Evolutionary conservation across 1,140 invertebrate genomes (phyloP), one percentile per base, ranked within the genome.

Genomic region (Trachelipus rathkii): DNA sequence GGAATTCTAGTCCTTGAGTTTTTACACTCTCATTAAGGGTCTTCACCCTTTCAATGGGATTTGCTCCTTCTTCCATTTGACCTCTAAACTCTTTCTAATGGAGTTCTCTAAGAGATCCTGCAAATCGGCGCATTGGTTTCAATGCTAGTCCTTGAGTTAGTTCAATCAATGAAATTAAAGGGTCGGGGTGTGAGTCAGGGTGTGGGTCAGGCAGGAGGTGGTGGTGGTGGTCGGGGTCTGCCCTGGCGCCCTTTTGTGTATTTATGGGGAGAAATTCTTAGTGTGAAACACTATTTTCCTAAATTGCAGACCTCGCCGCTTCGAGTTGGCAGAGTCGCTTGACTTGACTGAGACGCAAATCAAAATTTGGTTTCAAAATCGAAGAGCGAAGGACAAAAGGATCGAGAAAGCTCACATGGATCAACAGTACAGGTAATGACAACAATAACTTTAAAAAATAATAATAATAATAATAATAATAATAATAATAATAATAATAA

Each of bases 361-460:
- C 72, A 97, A 96, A 86, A 96, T 96, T 78, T 97, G 96, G 96
- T 98, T 97, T 84, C 96, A 98, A 85, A 97, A 98, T 85, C 87
- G 95, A 70, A 87, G 95, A 79, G 95, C 95, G 10, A 97, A 97
- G 85, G 95, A 97, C 83, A 98, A 97, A 85, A 87, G 95, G 71
- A 95, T 98, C 76, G 95, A 98, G 83, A 97, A 97, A 83, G 95
- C 95, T 0, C 94, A 96, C 74, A 87, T 95, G 43, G 95, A 98
- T 86, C 95, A 96, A 82, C 94, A 96, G 79, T 94, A 94, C 84
- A 92, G 95, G 95, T 95, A 87, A 79, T 68, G 8, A 15, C 1
- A 60, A 60, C 11, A 19, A 60, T 8, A 60, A n/a, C n/a, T n/a
- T n/a, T n/a, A n/a, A n/a, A n/a, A n/a, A n/a, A n/a, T n/a, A n/a